Base-by-base conservation (phyloP, 2,113 vertebrate genomes). In the Varanus salvator region DNA sequence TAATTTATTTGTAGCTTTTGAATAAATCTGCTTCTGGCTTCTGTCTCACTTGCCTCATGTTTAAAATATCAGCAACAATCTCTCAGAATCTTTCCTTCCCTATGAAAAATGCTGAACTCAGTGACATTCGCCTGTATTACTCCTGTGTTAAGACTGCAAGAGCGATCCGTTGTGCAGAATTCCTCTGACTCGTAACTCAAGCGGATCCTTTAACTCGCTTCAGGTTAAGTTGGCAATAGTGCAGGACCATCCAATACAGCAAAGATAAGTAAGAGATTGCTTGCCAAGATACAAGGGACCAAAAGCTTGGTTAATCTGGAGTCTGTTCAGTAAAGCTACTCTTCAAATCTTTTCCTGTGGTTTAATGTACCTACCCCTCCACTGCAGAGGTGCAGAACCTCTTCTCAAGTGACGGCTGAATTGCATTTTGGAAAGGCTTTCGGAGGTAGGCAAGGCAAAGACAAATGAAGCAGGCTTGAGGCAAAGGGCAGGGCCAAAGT, bases 61-160 rank as follows among this genome's bases (percentile, higher is more conserved):
- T 72, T 29, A 78, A 86, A 88, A 68, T 0, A n/a, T 5, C 9
- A 50, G 50, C 82, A 84, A 90, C 75, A 85, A 77, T 0, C 19
- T 3, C 23, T 31, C 52, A 86, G 84, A 91, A 82, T 72, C 57
- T 92, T 80, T 77, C 74, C 38, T 60, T 72, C 87, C 86, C 87
- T 93, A n/a, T 90, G 83, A 57, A 86, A 91, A 34, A 1, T 80
- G 82, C 71, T 68, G 84, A 87, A 90, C 90, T 87, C 60, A 69
- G 68, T 38, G 69, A 23, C 6, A 60, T 66, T n/a, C 27, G 19
- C 14, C 29, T 52, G 60, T 84, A 38, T 78, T 80, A 11, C 6
- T 80, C 21, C 75, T 17, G 50, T 68, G 11, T 68, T 66, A 14
- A 3, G 38, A 31, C 29, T 80, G 60, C 29, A 50, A 19, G 68